Conservation (phyloP, 2,113 vertebrate species). For the human region GRCh38 chr11:113824001-113824500, state of each 20-base stretch:
- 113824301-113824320: neutral
- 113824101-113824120: neutral
- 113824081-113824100: neutral
- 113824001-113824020: neutral
- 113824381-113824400: too few species aligned
- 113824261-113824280: neutral
- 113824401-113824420: too few species aligned
- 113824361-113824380: too few species aligned
- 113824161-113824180: neutral
- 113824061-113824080: neutral
- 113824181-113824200: constrained; percentile 12
- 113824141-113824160: neutral
- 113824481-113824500: too few species aligned
- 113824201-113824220: neutral
- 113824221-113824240: neutral
- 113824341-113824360: too few species aligned
- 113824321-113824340: neutral
- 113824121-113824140: neutral
- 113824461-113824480: too few species aligned
- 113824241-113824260: neutral
- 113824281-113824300: neutral
- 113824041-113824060: neutral
- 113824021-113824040: neutral
- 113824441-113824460: too few species aligned
- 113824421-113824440: too few species aligned